Evolutionary conservation across 35 echinoderm and acorn worm genomes (phyloP).

Genomic region (Strongylocentrotus purpuratus): DNA sequence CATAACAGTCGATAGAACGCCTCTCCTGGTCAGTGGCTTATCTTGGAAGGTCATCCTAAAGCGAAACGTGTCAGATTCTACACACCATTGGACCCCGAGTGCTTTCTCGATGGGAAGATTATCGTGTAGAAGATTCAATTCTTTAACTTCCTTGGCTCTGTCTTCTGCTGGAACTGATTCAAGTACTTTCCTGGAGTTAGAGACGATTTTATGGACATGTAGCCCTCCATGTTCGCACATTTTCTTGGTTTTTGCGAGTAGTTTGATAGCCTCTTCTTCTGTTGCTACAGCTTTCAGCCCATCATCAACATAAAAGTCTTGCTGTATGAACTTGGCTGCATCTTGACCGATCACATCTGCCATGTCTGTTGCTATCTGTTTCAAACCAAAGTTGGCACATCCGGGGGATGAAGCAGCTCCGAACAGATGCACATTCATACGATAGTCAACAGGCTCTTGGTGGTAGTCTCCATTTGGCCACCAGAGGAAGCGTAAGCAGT

Average conservation of each 20-base stretch:
- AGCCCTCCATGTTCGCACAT: constrained; percentile 62
- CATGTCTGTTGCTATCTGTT: constrained; percentile 53
- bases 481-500: constrained; percentile 74
- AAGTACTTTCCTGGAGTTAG: constrained; percentile 49
- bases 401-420: constrained; percentile 66
- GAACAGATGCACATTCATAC: constrained; percentile 64
- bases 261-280: constrained; percentile 55
- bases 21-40: constrained; percentile 64
- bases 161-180: constrained; percentile 49
- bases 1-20: constrained; percentile 55
- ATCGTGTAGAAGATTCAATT: too few relatives aligned
- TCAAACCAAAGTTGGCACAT: constrained; percentile 79
- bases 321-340: too few relatives aligned
- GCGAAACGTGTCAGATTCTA: constrained; percentile 61
- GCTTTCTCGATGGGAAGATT: constrained; percentile 40
- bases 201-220: constrained; percentile 51
- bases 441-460: constrained; percentile 33
- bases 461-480: constrained; percentile 56
- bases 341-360: constrained; percentile 57
- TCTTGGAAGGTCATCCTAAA: constrained; percentile 54
- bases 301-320: constrained; percentile 97
- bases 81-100: constrained; percentile 56
- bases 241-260: constrained; percentile 35
- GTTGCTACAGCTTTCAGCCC: constrained; percentile 56
- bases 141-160: too few relatives aligned